These are phyloP conservation scores for Zaprionus capensis DNA, from an alignment of 1,140 invertebrate species.

Conservation along the genomic window DNA sequence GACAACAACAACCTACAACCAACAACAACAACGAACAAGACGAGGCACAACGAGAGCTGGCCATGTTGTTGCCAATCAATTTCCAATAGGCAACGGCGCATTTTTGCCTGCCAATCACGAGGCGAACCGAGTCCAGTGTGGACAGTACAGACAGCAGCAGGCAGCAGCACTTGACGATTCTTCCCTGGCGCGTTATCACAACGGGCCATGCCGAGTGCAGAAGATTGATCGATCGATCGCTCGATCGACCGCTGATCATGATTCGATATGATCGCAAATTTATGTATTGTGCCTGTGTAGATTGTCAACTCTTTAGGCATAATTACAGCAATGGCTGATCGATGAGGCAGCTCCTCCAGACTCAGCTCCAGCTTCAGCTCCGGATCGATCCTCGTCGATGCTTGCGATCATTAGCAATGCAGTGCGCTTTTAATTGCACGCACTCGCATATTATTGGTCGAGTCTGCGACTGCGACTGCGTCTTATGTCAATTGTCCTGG, in stretches of 20 bases:
- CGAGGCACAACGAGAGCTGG: conserved; percentile 43
- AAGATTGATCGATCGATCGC: conserved; percentile 50
- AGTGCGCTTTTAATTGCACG: conserved; percentile 72
- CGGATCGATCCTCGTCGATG: neutral
- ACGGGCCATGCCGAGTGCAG: conserved; percentile 40
- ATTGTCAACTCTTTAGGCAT: conserved; percentile 77
- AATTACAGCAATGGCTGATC: conserved; percentile 57
- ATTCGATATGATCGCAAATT: conserved; percentile 79
- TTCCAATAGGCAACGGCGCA: conserved; percentile 46
- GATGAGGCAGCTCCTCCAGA: conserved; percentile 17
- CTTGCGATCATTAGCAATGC: conserved; percentile 68
- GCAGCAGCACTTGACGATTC: conserved; percentile 19
- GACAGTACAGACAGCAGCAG: conserved; percentile 74
- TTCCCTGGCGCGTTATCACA: conserved; percentile 73
- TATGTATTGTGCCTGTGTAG: conserved; percentile 74
- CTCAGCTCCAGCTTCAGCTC: neutral
- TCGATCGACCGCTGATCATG: conserved; percentile 48
- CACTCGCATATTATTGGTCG: conserved; percentile 59
- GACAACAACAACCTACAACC: conserved; percentile 44
- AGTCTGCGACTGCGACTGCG: neutral
- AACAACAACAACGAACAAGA: neutral
- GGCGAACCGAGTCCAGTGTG: conserved; percentile 61
- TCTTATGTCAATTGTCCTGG: conserved; percentile 52
- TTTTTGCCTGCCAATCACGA: conserved; percentile 69
- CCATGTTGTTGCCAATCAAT: conserved; percentile 80